These are phyloP conservation scores for Drosophila pectinifera DNA, from an alignment of 1,140 invertebrate genomes.

Conservation along the genomic window DNA sequence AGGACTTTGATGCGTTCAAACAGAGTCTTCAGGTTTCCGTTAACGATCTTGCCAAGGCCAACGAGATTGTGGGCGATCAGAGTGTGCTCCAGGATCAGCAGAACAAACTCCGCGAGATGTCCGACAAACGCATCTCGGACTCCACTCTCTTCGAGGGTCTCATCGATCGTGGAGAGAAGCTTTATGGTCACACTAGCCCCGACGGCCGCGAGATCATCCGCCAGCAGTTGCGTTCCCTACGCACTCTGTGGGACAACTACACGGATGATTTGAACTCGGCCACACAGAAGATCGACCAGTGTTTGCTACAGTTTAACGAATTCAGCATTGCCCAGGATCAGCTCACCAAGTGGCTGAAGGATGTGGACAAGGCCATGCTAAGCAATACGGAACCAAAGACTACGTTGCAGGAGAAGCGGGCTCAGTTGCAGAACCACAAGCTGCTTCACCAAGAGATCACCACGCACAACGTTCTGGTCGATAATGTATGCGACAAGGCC, in stretches of 20 bases:
- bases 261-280: constrained; percentile 92
- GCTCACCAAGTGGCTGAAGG: constrained; percentile 95
- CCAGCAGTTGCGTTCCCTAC: constrained; percentile 93
- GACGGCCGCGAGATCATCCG: constrained; percentile 96
- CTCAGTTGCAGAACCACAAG: constrained; percentile 96
- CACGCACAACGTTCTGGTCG: constrained; percentile 94
- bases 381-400: constrained; percentile 95
- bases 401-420: constrained; percentile 96
- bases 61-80: constrained; percentile 95
- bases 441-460: constrained; percentile 98
- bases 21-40: constrained; percentile 90
- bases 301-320: constrained; percentile 94
- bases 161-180: constrained; percentile 94
- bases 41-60: constrained; percentile 90
- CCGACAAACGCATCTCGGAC: constrained; percentile 92
- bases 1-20: constrained; percentile 90
- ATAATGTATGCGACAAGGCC: constrained; percentile 96
- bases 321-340: constrained; percentile 95
- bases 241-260: constrained; percentile 94
- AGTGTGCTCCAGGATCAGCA: constrained; percentile 93
- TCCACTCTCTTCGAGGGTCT: constrained; percentile 93
- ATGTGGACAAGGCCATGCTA: constrained; percentile 96
- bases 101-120: constrained; percentile 92
- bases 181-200: constrained; percentile 96
- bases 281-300: constrained; percentile 93